Base-by-base conservation (phyloP, 2,888 invertebrate species). In the Ectemnius continuus region DNA sequence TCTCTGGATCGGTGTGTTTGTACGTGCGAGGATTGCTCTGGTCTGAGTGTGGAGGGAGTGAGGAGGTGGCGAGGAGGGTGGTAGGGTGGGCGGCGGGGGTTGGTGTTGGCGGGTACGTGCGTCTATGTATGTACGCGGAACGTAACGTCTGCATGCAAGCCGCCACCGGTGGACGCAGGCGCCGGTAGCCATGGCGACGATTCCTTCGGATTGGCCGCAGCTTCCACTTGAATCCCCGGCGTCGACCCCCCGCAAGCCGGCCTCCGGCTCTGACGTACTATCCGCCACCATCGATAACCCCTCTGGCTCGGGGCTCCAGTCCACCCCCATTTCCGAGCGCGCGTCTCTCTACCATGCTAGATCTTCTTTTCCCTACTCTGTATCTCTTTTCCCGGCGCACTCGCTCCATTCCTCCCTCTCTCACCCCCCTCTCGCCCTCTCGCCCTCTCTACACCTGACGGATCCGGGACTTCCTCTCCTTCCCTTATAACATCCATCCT, bases 191-290 rank as follows among this genome's bases (percentile, higher is more conserved):
- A 90, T 90, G 89, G 85, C 86, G 87, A 90, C 90, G 88, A 88
- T 88, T 90, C 88, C 90, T 90, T 91, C 88, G 90, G 90, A 91
- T 90, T 90, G 90, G 90, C 88, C 88, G 81, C 88, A 88, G 88
- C 88, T 87, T 88, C 88, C 89, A 89, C 89, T 89, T 86, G 86
- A 86, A 87, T 86, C 87, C 88, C 88, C 85, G 81, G 83, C 84
- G 80, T 81, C 81, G 77, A 81, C 79, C 81, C 81, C 74, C 83
- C 78, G 76, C 76, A 59, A 36, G 72, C 75, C 78, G 70, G 74
- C 80, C 78, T 71, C 80, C 80, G 78, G 76, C 78, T 78, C 81
- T 81, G 78, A 78, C 76, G 82, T 81, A 80, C 83, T 83, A 86
- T 88, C 88, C 85, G 82, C 85, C 87, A 88, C 87, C 87, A 87